Conservation (phyloP, 2,113 vertebrate genomes). For the Anguilla rostrata region DNA sequence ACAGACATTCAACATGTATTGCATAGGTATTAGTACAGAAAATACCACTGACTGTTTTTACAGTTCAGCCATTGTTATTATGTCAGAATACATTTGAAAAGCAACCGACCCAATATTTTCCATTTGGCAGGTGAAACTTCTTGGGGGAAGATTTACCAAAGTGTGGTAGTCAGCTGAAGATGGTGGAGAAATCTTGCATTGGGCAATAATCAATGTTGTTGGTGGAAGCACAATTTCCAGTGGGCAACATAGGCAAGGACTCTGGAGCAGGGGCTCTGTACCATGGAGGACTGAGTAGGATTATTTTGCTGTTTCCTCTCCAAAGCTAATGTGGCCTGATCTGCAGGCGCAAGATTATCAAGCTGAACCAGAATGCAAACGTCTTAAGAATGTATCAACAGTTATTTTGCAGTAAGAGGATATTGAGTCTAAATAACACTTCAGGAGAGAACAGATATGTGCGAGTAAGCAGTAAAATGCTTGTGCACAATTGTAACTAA, state of each 20-base stretch:
- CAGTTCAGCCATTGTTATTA: no score
- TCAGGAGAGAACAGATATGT: conserved; percentile 40
- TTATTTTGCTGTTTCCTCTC: conserved; percentile 53
- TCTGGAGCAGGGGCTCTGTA: not conserved
- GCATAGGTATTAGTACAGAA: no score
- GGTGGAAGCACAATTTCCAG: not conserved
- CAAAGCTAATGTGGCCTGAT: conserved; percentile 52
- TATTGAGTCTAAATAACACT: conserved; percentile 49
- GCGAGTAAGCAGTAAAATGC: conserved; percentile 32
- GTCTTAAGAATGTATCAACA: conserved; percentile 49
- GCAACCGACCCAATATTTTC: no score
- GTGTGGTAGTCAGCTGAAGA: not conserved
- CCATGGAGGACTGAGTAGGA: conserved; percentile 32
- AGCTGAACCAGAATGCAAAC: conserved; percentile 48
- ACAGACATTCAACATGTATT: no score
- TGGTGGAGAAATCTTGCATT: no score
- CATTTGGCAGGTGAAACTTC: no score
- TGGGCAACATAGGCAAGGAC: not conserved
- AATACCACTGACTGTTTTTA: no score
- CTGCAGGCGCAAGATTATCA: conserved; percentile 57
- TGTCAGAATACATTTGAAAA: no score
- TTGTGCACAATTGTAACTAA: conserved; percentile 37
- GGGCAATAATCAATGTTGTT: not conserved
- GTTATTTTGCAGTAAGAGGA: conserved; percentile 47
- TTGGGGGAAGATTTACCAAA: no score